Conservation (phyloP, 2,888 invertebrate species). For the Acanthosepion lycidas region DNA sequence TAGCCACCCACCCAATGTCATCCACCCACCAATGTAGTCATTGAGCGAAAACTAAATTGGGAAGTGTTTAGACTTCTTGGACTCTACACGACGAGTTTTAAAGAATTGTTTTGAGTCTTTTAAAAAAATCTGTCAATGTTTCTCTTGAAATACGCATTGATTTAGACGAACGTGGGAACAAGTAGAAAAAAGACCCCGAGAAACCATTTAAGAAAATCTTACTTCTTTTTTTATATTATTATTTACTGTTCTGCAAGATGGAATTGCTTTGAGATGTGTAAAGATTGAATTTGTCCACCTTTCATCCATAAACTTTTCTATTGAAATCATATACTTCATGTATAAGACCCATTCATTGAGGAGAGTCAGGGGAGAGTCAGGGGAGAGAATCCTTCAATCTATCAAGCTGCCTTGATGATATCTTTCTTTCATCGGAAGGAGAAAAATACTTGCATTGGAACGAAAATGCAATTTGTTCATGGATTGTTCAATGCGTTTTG, state of each 20-base stretch:
- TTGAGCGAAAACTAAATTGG: slow-evolving; percentile 1
- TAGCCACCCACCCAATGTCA: not conserved
- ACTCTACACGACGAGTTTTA: not conserved
- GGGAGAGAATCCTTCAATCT: not conserved
- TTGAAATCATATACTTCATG: not conserved
- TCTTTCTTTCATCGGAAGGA: not conserved
- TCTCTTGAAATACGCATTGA: slow-evolving; percentile 12
- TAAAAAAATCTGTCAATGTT: slow-evolving; percentile 16
- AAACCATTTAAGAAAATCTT: not conserved
- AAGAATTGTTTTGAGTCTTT: slow-evolving; percentile 33
- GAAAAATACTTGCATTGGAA: not conserved
- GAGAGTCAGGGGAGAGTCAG: not conserved
- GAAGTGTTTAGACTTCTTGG: not conserved
- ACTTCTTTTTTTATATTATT: not conserved
- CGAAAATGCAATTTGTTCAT: not conserved
- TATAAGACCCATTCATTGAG: not conserved
- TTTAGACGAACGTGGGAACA: not conserved
- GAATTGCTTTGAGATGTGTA: slow-evolving; percentile 11
- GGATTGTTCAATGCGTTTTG: not conserved
- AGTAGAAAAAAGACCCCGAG: not conserved
- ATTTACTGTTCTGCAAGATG: not conserved
- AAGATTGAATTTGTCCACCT: slow-evolving; percentile 4
- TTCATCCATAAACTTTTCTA: slow-evolving; percentile 17
- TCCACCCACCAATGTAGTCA: not conserved
- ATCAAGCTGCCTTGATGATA: not conserved